A percentile compares a stretch with the other conserved stretches of the same genome.
Evolutionary conservation across 1,140 invertebrate species (phyloP).

Genomic region (Ceratosolen solmsi): DNA sequence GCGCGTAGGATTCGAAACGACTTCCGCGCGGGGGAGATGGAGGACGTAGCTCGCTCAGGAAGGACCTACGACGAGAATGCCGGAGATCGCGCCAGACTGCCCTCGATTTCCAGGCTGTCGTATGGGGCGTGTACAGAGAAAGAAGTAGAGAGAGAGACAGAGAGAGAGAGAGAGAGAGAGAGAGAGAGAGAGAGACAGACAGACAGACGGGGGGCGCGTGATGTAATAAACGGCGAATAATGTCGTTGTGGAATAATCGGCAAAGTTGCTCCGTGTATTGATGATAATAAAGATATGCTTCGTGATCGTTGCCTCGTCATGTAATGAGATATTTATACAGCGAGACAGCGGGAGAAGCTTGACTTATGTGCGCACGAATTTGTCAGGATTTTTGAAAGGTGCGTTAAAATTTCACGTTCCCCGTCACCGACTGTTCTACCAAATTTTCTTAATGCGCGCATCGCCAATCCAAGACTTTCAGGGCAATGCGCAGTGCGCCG

Average conservation of each 20-base stretch:
- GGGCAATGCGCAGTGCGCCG: too few species aligned
- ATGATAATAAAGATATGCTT: conserved; percentile 31
- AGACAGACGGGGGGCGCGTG: too few species aligned
- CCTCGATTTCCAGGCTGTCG: background rate
- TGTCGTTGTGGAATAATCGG: conserved; percentile 14
- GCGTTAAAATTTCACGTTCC: conserved; percentile 3
- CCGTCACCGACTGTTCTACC: background rate
- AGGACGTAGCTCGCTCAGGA: background rate
- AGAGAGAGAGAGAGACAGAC: too few species aligned
- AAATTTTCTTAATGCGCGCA: background rate
- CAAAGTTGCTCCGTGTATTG: background rate
- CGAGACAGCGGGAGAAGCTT: background rate
- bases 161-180: too few species aligned
- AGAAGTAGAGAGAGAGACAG: too few species aligned
- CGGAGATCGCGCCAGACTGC: background rate
- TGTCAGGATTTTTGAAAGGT: background rate
- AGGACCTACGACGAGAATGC: background rate
- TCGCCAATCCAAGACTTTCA: too few species aligned
- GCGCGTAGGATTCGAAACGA: background rate
- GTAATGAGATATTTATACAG: conserved; percentile 33
- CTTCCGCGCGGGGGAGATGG: background rate
- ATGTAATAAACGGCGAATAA: too few species aligned
- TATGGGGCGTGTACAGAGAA: too few species aligned
- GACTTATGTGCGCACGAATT: conserved; percentile 13
- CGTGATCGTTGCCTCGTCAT: background rate